These are phyloP conservation scores for Agrenia bidenticulata DNA, from an alignment of 2,888 invertebrate species.

Conservation along the genomic window DNA sequence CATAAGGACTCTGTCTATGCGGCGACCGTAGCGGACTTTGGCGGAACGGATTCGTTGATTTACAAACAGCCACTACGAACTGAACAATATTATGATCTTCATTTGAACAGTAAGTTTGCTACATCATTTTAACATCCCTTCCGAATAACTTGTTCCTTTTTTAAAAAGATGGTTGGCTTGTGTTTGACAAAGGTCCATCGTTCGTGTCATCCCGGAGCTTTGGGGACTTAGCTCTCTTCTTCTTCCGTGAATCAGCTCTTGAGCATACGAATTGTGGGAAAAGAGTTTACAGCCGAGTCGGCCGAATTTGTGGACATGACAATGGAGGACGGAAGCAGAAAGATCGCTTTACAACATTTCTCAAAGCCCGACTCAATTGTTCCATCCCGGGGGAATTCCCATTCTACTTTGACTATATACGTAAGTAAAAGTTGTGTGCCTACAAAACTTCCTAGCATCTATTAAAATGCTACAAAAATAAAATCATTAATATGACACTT, in stretches of 20 bases:
- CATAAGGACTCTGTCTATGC: slow-evolving; percentile 85
- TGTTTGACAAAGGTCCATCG: slow-evolving; percentile 76
- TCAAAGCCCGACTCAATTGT: slow-evolving; percentile 93
- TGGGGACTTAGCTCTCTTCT: slow-evolving; percentile 84
- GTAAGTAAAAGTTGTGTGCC: no score
- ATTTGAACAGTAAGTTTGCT: slow-evolving; percentile 73
- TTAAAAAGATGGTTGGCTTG: no score
- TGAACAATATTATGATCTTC: slow-evolving; percentile 86
- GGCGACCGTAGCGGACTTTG: slow-evolving; percentile 87
- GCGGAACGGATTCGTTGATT: slow-evolving; percentile 90
- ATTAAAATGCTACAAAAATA: no score
- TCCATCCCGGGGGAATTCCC: no score
- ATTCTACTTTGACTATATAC: no score
- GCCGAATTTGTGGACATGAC: slow-evolving; percentile 89
- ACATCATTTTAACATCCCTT: no score
- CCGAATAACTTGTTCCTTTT: no score
- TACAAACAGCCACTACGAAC: slow-evolving; percentile 87
- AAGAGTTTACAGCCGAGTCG: slow-evolving; percentile 89
- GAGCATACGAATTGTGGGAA: slow-evolving; percentile 93
- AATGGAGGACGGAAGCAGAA: slow-evolving; percentile 81
- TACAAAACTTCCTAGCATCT: no score
- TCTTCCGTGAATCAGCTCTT: slow-evolving; percentile 88
- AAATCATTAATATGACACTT: no score
- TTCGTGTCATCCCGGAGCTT: slow-evolving; percentile 88
- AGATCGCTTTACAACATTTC: slow-evolving; percentile 88